Evolutionary conservation across 2,888 invertebrate species (phyloP).

Genomic region (Brenthis daphne): DNA sequence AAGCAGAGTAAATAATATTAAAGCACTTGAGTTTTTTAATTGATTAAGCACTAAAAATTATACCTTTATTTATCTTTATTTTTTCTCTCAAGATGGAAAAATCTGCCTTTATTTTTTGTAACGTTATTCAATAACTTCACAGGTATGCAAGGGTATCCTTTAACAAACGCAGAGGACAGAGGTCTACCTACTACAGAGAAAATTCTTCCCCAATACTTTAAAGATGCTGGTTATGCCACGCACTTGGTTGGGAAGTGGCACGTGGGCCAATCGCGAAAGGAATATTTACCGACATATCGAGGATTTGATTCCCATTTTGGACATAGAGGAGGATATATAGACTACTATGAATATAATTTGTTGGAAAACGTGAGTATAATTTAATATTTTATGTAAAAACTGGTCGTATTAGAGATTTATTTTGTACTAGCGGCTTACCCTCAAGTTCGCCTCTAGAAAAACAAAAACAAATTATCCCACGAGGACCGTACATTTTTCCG

Average conservation of each 20-base stretch:
- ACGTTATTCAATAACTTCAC: conserved; percentile 11
- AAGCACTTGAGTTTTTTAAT: too few species aligned
- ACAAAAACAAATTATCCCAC: too few species aligned
- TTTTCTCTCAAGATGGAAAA: too few species aligned
- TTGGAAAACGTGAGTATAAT: conserved; percentile 58
- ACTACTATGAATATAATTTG: conserved; percentile 85
- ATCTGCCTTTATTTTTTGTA: not conserved
- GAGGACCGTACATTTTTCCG: too few species aligned
- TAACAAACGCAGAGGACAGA: conserved; percentile 69
- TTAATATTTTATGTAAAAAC: not conserved
- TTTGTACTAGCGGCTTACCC: too few species aligned
- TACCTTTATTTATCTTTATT: too few species aligned
- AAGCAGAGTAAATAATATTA: too few species aligned
- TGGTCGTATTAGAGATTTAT: not conserved
- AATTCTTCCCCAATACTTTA: conserved; percentile 84
- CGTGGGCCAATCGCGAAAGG: conserved; percentile 78
- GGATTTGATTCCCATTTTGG: conserved; percentile 94
- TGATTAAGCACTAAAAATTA: too few species aligned
- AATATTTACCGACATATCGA: conserved; percentile 86
- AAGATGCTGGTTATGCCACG: conserved; percentile 86
- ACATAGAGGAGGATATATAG: conserved; percentile 91
- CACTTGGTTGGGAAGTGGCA: conserved; percentile 93
- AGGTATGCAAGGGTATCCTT: conserved; percentile 76
- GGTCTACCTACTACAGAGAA: conserved; percentile 73
- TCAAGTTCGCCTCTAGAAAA: too few species aligned